Conservation (phyloP, 1,140 invertebrate genomes). For the Paracyclopina nana region DNA sequence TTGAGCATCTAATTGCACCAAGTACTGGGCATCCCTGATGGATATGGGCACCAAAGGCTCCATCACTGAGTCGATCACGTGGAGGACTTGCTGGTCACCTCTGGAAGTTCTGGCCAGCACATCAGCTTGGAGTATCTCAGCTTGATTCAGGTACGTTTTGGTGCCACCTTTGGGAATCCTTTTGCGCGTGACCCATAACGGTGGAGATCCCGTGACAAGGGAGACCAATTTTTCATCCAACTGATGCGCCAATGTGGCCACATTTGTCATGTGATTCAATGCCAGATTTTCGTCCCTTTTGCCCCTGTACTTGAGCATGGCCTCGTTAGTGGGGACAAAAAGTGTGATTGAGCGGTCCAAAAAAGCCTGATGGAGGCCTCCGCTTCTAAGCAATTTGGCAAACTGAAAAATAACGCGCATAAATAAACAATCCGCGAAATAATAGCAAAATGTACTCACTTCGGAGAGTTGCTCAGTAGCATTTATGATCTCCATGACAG, state of each 20-base stretch:
- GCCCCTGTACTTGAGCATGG: slow-evolving; percentile 18
- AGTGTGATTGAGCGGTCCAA: slow-evolving; percentile 20
- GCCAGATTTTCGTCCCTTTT: slow-evolving; percentile 2
- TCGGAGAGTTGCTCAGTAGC: background rate
- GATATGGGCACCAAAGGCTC: slow-evolving; percentile 11
- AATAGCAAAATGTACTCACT: background rate
- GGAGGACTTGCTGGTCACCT: slow-evolving; percentile 13
- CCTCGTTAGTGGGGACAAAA: slow-evolving; percentile 22
- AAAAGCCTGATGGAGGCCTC: slow-evolving; percentile 18
- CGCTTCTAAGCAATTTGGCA: slow-evolving; percentile 19
- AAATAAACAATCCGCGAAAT: background rate
- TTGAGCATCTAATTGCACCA: slow-evolving; percentile 11
- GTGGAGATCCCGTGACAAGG: slow-evolving; percentile 7
- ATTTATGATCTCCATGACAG: background rate
- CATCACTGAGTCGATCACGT: slow-evolving; percentile 18
- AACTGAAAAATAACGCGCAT: slow-evolving; percentile 21
- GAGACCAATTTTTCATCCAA: slow-evolving; percentile 6
- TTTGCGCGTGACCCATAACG: background rate
- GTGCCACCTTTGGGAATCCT: too few relatives aligned
- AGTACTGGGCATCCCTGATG: slow-evolving; percentile 3
- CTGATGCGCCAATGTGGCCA: slow-evolving; percentile 14
- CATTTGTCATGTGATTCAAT: slow-evolving; percentile 17
- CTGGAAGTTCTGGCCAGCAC: background rate
- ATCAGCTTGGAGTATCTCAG: background rate
- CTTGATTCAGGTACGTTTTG: slow-evolving; percentile 9